phyloP scores from a whole-genome alignment of 2,888 invertebrate species.

The Acanthacorydalis orientalis region DNA sequence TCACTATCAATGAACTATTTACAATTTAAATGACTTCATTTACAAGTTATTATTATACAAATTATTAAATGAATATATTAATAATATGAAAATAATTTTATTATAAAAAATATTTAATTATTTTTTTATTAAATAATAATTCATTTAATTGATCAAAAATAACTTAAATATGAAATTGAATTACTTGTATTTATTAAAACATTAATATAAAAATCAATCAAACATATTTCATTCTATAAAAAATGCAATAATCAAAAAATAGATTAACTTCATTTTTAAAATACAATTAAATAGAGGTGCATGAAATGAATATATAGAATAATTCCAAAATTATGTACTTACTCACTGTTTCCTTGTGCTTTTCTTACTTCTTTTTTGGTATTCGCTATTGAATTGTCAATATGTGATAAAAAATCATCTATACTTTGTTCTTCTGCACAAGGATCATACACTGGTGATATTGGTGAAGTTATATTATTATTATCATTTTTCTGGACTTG shows the following conservation, averaged over 20 bases:
- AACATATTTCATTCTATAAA: not conserved
- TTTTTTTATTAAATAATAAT: no score
- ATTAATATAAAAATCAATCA: not conserved
- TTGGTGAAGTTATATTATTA: conserved; percentile 8
- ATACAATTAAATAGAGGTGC: no score
- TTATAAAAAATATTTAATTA: no score
- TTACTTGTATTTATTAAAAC: not conserved
- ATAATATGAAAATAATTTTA: no score
- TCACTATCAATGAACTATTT: no score
- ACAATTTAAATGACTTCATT: not conserved
- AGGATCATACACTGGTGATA: conserved; percentile 23
- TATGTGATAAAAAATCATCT: conserved; percentile 65
- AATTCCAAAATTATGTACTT: conserved; percentile 40
- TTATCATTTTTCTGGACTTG: not conserved
- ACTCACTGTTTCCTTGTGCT: conserved; percentile 67
- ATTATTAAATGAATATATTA: not conserved
- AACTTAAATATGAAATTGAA: not conserved
- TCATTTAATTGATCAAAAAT: not conserved
- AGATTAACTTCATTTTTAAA: no score
- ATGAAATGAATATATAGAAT: no score
- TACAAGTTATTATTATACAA: not conserved
- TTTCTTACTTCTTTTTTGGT: conserved; percentile 71
- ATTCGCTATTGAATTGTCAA: conserved; percentile 69
- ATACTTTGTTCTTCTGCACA: conserved; percentile 58
- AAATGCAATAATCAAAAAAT: not conserved